Evolutionary conservation across 2,113 vertebrate species (phyloP).

Genomic region (Toxotes chatareus): DNA sequence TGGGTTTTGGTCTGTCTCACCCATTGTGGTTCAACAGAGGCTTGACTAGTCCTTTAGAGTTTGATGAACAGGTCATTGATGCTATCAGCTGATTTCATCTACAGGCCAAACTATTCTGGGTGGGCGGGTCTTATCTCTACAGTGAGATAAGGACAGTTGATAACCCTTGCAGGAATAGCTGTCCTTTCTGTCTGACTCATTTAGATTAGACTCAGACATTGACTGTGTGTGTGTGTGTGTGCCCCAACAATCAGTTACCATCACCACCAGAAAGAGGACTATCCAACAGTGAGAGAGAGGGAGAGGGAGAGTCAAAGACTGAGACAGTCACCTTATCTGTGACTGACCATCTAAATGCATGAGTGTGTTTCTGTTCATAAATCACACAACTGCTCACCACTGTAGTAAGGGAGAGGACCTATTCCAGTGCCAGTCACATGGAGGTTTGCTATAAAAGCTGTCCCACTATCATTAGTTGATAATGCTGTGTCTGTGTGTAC

Average conservation of each 20-base stretch:
- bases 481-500: neutral
- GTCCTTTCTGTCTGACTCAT: conserved; percentile 43
- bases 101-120: conserved; percentile 40
- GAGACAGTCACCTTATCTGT: conserved; percentile 37
- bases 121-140: conserved; percentile 61
- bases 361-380: conserved; percentile 17
- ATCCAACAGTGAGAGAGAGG: conserved; percentile 10
- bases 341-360: conserved; percentile 18
- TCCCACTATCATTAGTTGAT: neutral
- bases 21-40: conserved; percentile 38
- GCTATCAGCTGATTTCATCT: conserved; percentile 42
- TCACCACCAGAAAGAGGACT: conserved; percentile 29
- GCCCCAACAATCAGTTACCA: conserved; percentile 47
- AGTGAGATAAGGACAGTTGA: conserved; percentile 17
- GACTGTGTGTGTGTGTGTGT: conserved; percentile 15
- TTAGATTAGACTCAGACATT: conserved; percentile 3
- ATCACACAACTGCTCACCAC: neutral
- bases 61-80: conserved; percentile 45
- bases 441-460: neutral
- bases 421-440: neutral
- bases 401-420: no score
- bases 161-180: conserved; percentile 44
- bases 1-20: conserved; percentile 21
- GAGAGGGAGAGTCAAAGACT: conserved; percentile 1
- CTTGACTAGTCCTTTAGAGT: conserved; percentile 18